A percentile compares a stretch with the other conserved stretches of the same genome.
Evolutionary conservation across 2,888 invertebrate species (phyloP).

Genomic region (Auanema freiburgensis): DNA sequence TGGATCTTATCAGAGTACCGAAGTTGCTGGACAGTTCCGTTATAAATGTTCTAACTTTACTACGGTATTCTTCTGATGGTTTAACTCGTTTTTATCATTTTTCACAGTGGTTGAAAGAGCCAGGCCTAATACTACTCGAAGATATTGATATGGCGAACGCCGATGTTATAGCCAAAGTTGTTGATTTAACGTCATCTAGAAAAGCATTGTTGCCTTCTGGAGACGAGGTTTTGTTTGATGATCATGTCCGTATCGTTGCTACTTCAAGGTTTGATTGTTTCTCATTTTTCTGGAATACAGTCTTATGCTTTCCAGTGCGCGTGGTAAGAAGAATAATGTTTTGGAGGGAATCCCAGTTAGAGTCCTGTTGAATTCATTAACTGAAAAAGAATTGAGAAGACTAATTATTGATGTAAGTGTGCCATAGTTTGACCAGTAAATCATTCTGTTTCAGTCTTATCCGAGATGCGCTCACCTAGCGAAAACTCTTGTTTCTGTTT

Average conservation of each 20-base stretch:
- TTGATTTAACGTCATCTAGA: conserved; percentile 36
- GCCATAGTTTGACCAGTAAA: too few species aligned
- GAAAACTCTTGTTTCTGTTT: conserved; percentile 38
- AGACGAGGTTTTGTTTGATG: conserved; percentile 78
- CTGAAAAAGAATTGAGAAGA: conserved; percentile 42
- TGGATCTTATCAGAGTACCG: conserved; percentile 90
- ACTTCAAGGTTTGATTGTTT: conserved; percentile 75
- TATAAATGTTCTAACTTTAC: conserved; percentile 77
- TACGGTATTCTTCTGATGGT: conserved; percentile 25
- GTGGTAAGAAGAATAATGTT: conserved; percentile 32
- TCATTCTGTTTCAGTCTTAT: conserved; percentile 27
- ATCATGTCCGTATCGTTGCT: conserved; percentile 88
- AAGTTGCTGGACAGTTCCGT: conserved; percentile 92
- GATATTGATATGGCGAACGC: conserved; percentile 91
- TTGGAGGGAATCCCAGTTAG: conserved; percentile 38
- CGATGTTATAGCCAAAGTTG: conserved; percentile 75
- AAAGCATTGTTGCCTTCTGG: conserved; percentile 83
- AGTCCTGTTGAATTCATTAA: conserved; percentile 39
- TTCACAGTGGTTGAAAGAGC: conserved; percentile 38
- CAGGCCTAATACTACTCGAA: conserved; percentile 86
- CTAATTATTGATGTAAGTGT: conserved; percentile 30
- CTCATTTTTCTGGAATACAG: neutral
- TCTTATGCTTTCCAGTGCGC: conserved; percentile 35
- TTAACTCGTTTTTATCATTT: neutral
- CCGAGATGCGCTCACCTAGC: conserved; percentile 38